These are phyloP conservation scores for Erythrocebus patas DNA, from an alignment of 2,113 vertebrate genomes.

Conservation along the genomic window DNA sequence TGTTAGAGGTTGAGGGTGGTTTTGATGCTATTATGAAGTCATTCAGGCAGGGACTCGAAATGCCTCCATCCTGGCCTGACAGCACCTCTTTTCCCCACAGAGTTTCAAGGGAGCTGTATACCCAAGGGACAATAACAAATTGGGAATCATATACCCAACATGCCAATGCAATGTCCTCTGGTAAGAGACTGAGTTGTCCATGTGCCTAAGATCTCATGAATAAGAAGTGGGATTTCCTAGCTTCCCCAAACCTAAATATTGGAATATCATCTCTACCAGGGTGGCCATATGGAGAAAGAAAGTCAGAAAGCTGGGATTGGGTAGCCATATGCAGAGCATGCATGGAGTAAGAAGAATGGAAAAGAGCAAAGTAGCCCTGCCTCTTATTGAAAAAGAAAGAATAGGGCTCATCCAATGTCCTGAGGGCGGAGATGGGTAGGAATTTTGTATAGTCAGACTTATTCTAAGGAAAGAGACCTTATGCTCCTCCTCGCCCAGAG, in stretches of 20 bases:
- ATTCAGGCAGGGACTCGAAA: background rate
- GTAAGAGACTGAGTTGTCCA: background rate
- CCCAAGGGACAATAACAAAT: background rate
- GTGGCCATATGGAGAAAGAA: background rate
- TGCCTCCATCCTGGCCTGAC: background rate
- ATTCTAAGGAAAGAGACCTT: background rate
- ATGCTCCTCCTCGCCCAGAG: background rate
- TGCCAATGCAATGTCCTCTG: background rate
- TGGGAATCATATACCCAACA: background rate
- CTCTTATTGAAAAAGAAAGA: background rate
- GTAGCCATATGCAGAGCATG: background rate
- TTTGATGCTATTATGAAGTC: background rate
- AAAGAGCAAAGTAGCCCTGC: background rate
- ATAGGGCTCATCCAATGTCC: background rate
- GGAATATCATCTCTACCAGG: background rate
- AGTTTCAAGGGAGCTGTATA: background rate
- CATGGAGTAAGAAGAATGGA: background rate
- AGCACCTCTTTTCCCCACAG: background rate
- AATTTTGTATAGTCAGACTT: background rate
- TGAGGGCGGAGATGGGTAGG: background rate
- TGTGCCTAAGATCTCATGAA: background rate
- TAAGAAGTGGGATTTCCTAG: background rate
- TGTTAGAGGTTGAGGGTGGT: background rate
- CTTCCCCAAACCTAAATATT: background rate
- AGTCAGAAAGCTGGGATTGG: background rate